A percentile compares a stretch with the other conserved stretches of the same genome.
Conservation (phyloP, 2,888 invertebrate species). For the Priapulus caudatus region DNA sequence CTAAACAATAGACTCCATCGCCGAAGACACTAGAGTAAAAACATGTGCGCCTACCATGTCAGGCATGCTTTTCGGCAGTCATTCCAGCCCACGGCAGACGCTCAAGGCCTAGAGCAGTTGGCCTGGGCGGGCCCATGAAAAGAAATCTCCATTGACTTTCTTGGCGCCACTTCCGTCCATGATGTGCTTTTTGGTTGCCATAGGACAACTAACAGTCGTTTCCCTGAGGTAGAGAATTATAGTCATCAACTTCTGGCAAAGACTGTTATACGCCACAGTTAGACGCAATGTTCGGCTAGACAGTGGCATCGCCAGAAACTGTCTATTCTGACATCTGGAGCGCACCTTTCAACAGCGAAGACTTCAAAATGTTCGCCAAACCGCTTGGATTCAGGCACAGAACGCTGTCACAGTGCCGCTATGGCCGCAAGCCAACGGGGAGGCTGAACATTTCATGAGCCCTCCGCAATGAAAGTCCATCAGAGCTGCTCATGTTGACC, state of each 20-base stretch:
- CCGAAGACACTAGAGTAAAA: neutral
- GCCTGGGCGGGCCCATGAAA: neutral
- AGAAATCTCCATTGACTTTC: neutral
- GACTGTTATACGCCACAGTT: neutral
- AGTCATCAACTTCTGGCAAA: neutral
- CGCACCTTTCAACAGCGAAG: neutral
- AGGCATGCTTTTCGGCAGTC: neutral
- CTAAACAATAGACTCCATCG: neutral
- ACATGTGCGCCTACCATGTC: neutral
- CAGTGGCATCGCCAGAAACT: no score
- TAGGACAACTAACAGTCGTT: neutral
- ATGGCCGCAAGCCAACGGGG: neutral
- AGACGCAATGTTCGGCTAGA: no score
- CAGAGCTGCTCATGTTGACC: neutral
- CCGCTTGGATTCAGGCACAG: neutral
- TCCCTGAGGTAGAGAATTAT: neutral
- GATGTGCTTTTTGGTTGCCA: neutral
- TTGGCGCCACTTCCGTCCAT: neutral
- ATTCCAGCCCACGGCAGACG: neutral
- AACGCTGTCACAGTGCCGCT: neutral
- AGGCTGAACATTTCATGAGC: neutral
- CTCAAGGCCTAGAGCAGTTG: neutral
- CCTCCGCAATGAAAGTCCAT: neutral
- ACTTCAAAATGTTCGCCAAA: neutral
- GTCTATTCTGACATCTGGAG: no score